These are phyloP conservation scores for Anoplopoma fimbria DNA, from an alignment of 2,113 vertebrate genomes.

Conservation along the genomic window DNA sequence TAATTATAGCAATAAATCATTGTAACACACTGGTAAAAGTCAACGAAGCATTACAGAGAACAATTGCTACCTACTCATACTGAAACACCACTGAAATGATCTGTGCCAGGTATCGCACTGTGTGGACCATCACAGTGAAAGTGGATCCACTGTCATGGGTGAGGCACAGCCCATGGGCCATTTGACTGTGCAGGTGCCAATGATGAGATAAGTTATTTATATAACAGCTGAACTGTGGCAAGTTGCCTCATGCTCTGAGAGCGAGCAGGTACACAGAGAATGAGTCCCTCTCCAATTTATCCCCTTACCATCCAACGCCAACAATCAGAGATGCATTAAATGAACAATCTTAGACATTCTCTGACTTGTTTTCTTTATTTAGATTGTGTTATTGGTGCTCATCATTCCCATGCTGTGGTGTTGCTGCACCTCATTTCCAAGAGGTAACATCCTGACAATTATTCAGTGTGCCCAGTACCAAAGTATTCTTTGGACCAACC, in stretches of 20 bases:
- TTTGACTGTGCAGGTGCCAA: constrained; percentile 21
- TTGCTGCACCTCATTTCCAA: too few species aligned
- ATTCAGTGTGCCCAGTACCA: too few species aligned
- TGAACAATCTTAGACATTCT: too few species aligned
- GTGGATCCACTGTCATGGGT: not conserved
- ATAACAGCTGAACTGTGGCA: constrained; percentile 30
- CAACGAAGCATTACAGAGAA: not conserved
- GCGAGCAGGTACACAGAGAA: not conserved
- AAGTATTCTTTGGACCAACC: too few species aligned
- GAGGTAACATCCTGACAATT: too few species aligned
- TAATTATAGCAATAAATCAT: not conserved
- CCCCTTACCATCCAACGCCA: not conserved
- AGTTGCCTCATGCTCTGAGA: constrained; percentile 30
- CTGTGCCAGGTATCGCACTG: not conserved
- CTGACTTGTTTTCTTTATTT: too few species aligned
- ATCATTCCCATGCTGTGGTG: too few species aligned
- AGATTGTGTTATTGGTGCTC: too few species aligned
- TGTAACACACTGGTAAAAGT: not conserved
- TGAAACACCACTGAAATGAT: not conserved
- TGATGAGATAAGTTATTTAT: constrained; percentile 11
- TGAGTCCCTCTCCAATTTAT: not conserved
- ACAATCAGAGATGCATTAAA: too few species aligned
- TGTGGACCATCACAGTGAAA: not conserved
- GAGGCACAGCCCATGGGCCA: not conserved
- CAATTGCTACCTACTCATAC: not conserved